phyloP scores from a whole-genome alignment of 2,113 vertebrate species.

The Cettia cetti region DNA sequence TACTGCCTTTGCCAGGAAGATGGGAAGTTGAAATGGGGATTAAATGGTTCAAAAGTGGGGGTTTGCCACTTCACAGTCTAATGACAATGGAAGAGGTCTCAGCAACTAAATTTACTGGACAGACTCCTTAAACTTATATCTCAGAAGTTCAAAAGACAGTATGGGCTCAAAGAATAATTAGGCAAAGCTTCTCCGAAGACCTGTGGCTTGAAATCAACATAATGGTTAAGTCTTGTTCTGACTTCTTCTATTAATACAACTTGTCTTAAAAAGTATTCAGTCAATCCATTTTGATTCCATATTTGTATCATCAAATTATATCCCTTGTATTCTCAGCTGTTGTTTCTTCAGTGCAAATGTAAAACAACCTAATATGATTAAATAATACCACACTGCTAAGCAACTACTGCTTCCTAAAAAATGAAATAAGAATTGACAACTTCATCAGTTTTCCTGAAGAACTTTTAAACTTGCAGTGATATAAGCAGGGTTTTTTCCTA shows the following conservation, averaged over 20 bases:
- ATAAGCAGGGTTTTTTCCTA: neutral
- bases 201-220: neutral
- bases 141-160: neutral
- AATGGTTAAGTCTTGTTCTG: neutral
- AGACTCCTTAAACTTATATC: neutral
- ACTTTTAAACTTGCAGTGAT: neutral
- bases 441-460: neutral
- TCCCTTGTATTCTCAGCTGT: neutral
- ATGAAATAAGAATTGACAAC: neutral
- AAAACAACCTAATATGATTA: neutral
- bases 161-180: neutral
- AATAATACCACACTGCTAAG: neutral
- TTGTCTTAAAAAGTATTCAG: neutral
- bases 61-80: neutral
- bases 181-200: neutral
- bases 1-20: neutral
- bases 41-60: neutral
- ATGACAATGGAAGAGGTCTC: neutral
- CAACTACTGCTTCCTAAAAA: neutral
- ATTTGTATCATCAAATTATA: neutral
- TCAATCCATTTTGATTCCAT: neutral
- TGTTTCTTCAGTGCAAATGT: neutral
- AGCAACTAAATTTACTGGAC: neutral
- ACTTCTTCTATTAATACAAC: neutral
- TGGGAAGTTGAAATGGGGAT: neutral